Base-by-base conservation (phyloP, 2,797 vertebrate species). In the Sparidentex hasta region DNA sequence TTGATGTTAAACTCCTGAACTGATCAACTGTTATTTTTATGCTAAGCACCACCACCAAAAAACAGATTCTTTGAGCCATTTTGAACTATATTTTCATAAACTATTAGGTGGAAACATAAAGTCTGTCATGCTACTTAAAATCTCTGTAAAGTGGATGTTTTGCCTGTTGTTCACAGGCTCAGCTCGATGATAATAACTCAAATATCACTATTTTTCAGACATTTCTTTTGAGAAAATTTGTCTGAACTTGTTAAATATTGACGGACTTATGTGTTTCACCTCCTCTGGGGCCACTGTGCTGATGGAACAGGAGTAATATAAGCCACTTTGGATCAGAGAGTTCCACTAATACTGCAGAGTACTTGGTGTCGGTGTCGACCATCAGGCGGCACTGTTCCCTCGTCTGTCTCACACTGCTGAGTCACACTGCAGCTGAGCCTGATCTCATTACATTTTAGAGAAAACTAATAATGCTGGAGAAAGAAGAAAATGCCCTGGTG, bases 401-500 rank as follows among this genome's bases (percentile, higher is more conserved):
- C 6, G 54, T 11, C 38, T 17, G 55, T 0, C 17, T 0, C 1
- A 65, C 79, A 29, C 83, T 91, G 93, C 93, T 94, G 92, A 94
- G 92, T 95, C 94, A 95, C 89, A 66, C 86, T 92, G 90, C 90
- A 90, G 88, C 84, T 68, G 56, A 65, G 20, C 21, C 55, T 38
- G 11, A 70, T 68, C 71, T 74, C 50, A 11, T 43, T 50, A 18
- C 14, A 18, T 59, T 72, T 55, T 3, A 48, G 0, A 21, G 14
- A 11, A 52, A 52, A 61, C 33, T 0, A 51, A 76, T 79, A 7
- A 20, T 3, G 1, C 12, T 6, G 44, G 0, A 67, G 43, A 6
- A 74, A 47, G 16, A 44, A 29, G 23, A 48, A 11, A 0, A 14
- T 5, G 65, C 2, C 25, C 13, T 20, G 16, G 11, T 0, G 13